Evolutionary conservation across 2,797 vertebrate species (phyloP).

Genomic region (Epinephelus awoara): DNA sequence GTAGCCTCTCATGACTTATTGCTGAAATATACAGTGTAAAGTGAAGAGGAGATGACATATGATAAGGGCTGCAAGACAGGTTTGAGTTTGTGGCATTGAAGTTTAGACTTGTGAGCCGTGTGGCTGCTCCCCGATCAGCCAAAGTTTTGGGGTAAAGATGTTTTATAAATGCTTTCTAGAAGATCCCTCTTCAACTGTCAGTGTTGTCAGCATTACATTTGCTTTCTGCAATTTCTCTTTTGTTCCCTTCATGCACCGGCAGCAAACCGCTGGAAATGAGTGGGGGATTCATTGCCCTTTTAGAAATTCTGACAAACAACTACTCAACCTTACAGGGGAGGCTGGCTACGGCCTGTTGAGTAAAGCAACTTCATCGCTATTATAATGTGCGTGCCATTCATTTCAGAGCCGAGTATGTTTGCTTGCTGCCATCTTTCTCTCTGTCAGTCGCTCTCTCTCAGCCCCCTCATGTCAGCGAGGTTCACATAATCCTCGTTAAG

Average conservation of each 20-base stretch:
- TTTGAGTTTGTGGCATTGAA: slow-evolving; percentile 37
- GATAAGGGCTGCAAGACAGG: slow-evolving; percentile 41
- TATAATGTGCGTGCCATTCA: slow-evolving; percentile 72
- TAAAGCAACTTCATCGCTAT: slow-evolving; percentile 69
- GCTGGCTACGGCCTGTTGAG: slow-evolving; percentile 69
- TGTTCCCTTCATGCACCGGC: slow-evolving; percentile 68
- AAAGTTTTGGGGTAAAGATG: slow-evolving; percentile 53
- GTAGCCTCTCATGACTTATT: slow-evolving; percentile 34
- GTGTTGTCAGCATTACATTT: slow-evolving; percentile 62
- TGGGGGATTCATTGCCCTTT: slow-evolving; percentile 67
- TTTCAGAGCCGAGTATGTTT: slow-evolving; percentile 61
- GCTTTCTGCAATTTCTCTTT: slow-evolving; percentile 65
- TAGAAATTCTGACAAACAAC: slow-evolving; percentile 76
- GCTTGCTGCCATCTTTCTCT: slow-evolving; percentile 62
- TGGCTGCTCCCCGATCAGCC: slow-evolving; percentile 33
- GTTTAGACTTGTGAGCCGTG: slow-evolving; percentile 34
- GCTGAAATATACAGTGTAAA: slow-evolving; percentile 31
- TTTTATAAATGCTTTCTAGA: slow-evolving; percentile 58
- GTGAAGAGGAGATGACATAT: slow-evolving; percentile 36
- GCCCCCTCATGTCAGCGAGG: slow-evolving; percentile 78
- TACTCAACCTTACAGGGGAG: slow-evolving; percentile 70
- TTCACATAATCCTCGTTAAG: slow-evolving; percentile 92
- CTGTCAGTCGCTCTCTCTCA: slow-evolving; percentile 62
- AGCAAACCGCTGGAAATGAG: slow-evolving; percentile 66
- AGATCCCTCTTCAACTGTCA: slow-evolving; percentile 67